Percentiles rank a stretch among this genome's conserved stretches.
Evolutionary conservation across 2,888 invertebrate species (phyloP).

Genomic region (Tupiocoris notatus): DNA sequence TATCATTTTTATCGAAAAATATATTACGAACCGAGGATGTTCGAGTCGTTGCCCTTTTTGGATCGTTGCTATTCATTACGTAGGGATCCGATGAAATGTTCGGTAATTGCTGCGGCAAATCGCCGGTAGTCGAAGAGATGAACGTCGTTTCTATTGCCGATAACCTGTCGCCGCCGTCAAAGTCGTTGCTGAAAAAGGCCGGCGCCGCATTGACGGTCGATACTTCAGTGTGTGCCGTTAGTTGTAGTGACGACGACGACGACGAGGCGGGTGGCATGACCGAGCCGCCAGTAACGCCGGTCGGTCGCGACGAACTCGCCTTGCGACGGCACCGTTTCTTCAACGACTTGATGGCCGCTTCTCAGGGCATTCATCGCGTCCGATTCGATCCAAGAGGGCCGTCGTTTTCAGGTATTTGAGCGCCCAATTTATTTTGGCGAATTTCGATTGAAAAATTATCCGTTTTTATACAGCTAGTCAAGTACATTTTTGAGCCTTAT

Average conservation of each 20-base stretch:
- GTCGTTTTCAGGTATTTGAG: conserved; percentile 60
- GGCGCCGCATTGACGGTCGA: conserved; percentile 9
- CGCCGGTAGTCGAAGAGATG: conserved; percentile 23
- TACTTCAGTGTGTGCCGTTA: conserved; percentile 29
- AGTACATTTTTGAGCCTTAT: too few relatives aligned
- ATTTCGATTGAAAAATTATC: neutral
- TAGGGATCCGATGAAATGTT: conserved; percentile 30
- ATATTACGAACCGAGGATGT: too few relatives aligned
- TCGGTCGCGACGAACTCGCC: conserved; percentile 74
- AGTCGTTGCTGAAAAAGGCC: neutral
- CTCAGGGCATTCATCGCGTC: conserved; percentile 71
- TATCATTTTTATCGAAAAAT: too few relatives aligned
- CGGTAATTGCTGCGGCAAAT: conserved; percentile 29
- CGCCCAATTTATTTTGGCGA: too few relatives aligned
- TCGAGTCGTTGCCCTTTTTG: too few relatives aligned
- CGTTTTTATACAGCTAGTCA: too few relatives aligned
- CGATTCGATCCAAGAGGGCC: conserved; percentile 73
- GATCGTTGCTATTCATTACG: too few relatives aligned
- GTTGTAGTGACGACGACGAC: conserved; percentile 35
- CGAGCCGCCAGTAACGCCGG: conserved; percentile 72
- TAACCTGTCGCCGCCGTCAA: neutral
- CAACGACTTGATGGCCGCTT: conserved; percentile 71
- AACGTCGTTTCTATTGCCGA: neutral
- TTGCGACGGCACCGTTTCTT: conserved; percentile 74
- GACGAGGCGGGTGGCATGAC: conserved; percentile 57